Base-by-base conservation (phyloP, 2,888 invertebrate genomes). In the Chalcosyrphus nemorum region DNA sequence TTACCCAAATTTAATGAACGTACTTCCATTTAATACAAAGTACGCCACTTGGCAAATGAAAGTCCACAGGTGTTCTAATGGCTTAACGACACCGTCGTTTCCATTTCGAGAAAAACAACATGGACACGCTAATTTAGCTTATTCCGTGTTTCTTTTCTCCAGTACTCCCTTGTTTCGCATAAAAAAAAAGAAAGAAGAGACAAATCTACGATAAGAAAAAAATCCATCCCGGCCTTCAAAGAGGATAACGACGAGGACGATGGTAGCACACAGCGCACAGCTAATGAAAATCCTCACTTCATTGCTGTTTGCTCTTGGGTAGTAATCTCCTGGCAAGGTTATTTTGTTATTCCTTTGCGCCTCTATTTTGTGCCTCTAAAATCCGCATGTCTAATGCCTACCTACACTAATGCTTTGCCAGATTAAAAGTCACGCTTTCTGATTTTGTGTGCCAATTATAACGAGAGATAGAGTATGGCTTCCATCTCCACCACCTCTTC, bases 371-470 rank as follows among this genome's bases (percentile, higher is more conserved):
- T n/a, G 35, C 71, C 38, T 72, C 29, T 66, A 63, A 78, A 72
- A 68, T 68, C 63, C 56, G 66, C 56, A 63, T 72, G 72, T 82
- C 72, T 82, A 63, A 75, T 81, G 75, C 63, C 66, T 54, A 66
- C 59, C 70, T 65, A 56, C 63, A 72, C 68, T 72, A 74, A 82
- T 82, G 61, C 78, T 17, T 45, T 78, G 47, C 43, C n/a, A 66
- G 82, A 82, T 82, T 78, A 78, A 82, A 82, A 82, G 78, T 74
- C 78, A 82, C 78, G 82, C 75, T 68, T 77, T 74, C 56, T 82
- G 78, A 78, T 82, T 82, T 78, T 82, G 35, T 82, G 61, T 78
- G 78, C 43, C 82, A 74, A 82, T 82, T 78, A 82, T 41, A 17
- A 45, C 3, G 27, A 13, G 2, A 38, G 70, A 13, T 3, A 38